Base-by-base conservation (phyloP, 92 coral and sea anemone genomes). In the Epizoanthus ramosus region DNA sequence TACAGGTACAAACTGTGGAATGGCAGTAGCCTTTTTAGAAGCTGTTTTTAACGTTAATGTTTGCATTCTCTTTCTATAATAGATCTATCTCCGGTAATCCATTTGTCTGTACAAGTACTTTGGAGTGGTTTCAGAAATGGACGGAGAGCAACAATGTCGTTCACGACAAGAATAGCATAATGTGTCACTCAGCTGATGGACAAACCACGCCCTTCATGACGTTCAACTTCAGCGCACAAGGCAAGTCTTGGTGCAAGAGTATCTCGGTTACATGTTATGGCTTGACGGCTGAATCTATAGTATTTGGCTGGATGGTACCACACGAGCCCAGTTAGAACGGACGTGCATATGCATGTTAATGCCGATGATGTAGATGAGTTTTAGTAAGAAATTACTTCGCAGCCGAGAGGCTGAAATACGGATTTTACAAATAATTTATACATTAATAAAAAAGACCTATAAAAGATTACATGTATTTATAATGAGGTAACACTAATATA, bases 71-170 rank as follows among this genome's bases (percentile, higher is more conserved):
- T 8, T 10, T 39, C 45, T 45, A 24, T 21, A 1, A 41, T 60
- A 77, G 82, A 57, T 58, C 71, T 21, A 12, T 77, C 23, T 61
- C 50, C 31, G 82, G 59, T 8, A 77, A 61, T 57, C 82, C 82
- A 41, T 61, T 77, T 65, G 59, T 61, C 70, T 77, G 82, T 45
- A 61, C 39, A 3, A 77, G 58, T 0, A 3, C 70, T 18, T 39
- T 77, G 22, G 70, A 61, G 25, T 77, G 82, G 82, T 41, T 77
- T 43, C 70, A 77, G 57, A 43, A 21, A 5, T 77, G 82, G 82
- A 61, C 63, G 0, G 52, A 77, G 23, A 59, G 21, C 9, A 21
- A n/a, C 21, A 41, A 15, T 41, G 18, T 35, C 41, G 71, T 77
- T 10, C 18, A 77, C 56, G 33, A 61, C 24, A 77, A 41, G 58